phyloP scores from a whole-genome alignment of 2,888 invertebrate genomes.

The Rotaria sp. region DNA sequence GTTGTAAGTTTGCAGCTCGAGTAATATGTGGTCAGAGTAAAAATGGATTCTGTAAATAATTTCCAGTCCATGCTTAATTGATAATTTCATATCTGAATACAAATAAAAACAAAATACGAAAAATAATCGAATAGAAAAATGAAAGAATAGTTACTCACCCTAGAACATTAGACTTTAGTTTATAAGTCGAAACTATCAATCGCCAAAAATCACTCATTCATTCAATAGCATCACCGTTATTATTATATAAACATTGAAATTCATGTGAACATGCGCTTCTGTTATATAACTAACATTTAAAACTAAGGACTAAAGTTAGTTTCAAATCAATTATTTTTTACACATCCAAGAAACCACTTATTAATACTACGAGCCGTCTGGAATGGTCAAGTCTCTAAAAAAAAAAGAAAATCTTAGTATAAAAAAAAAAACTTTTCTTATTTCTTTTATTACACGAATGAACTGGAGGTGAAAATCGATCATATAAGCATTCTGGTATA shows the following conservation, averaged over 20 bases:
- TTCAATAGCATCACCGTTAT: constrained; percentile 42
- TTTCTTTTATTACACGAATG: background rate
- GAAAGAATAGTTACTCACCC: too few species aligned
- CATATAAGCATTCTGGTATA: background rate
- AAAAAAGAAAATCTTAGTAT: background rate
- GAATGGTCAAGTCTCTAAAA: background rate
- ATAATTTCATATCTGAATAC: constrained; percentile 44
- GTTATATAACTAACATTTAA: constrained; percentile 45
- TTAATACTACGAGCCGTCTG: too few species aligned
- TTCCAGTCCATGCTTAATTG: constrained; percentile 48
- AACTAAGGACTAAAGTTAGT: background rate
- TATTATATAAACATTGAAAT: constrained; percentile 47
- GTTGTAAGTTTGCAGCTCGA: constrained; percentile 42
- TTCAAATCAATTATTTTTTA: background rate
- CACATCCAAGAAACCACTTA: too few species aligned
- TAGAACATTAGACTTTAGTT: too few species aligned
- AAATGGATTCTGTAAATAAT: constrained; percentile 44
- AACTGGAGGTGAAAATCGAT: background rate
- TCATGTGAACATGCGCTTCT: constrained; percentile 43
- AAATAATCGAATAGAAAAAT: too few species aligned
- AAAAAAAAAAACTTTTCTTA: too few species aligned
- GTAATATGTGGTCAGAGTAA: constrained; percentile 45
- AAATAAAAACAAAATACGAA: too few species aligned
- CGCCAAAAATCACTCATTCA: background rate
- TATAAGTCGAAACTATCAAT: too few species aligned